Evolutionary conservation across 64 coral and sea anemone genomes (phyloP), one percentile per base, ranked within the genome.

Genomic region (Pocillopora damicornis): DNA sequence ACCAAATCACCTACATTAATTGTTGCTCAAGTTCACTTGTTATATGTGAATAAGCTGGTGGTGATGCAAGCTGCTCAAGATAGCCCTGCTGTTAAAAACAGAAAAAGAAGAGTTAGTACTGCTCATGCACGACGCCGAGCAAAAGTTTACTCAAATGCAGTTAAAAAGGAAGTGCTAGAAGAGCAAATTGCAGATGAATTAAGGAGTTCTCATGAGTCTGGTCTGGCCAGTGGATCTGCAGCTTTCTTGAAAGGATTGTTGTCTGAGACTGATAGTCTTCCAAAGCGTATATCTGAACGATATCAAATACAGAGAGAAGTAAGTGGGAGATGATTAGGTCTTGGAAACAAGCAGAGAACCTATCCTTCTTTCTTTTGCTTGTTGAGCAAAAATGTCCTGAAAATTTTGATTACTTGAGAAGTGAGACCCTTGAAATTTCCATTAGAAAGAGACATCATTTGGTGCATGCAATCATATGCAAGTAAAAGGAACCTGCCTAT

Each of bases 61-160:
- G 17, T 60, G 58, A 79, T 79, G 77, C 30, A 83, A 63, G 7
- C 74, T 76, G 56, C 11, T 68, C 26, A 91, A 62, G 73, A 56
- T 5, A 91, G 62, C 36, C 73, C 42, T 79, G 37, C 63, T 73
- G 58, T 83, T 86, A 76, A 78, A 92, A 79, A 80, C 36, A 76
- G 51, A 65, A 60, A 63, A 60, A 60, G 57, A 89, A 15, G 91
- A 73, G 56, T 90, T 35, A 90, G 79, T 38, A 90, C 89, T 90
- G 79, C 82, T 61, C 89, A 90, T 63, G 89, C 89, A 15, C 89
- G 89, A 2, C 89, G 89, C n/a, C 89, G 89, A 25, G 89, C 89
- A 17, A 76, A 79, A 64, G 80, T 76, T 16, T 90, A 90, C 37
- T 57, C 71, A 7, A 85, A 37, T 23, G 76, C 89, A 35, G 51